These are phyloP conservation scores for Typhlomys cinereus DNA, from an alignment of 2,113 vertebrate genomes.

Conservation along the genomic window DNA sequence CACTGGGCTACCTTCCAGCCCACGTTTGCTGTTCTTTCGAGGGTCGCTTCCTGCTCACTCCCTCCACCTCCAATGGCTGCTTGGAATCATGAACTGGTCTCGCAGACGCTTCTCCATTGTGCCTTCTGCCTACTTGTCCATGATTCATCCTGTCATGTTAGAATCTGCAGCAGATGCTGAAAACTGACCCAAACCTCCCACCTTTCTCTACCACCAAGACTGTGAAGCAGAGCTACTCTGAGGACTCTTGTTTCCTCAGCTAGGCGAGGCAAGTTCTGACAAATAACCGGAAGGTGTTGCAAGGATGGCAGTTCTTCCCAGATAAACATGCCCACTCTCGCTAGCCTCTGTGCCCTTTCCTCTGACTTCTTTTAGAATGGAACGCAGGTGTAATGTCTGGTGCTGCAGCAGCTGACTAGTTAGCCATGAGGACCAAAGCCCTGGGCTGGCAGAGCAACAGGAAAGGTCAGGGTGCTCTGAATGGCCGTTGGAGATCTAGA, in stretches of 20 bases:
- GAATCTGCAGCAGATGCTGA: not conserved
- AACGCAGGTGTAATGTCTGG: not conserved
- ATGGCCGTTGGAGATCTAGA: not conserved
- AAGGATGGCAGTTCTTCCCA: not conserved
- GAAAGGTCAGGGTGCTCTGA: not conserved
- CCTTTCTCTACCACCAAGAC: not conserved
- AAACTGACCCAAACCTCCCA: not conserved
- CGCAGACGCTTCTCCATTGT: not conserved
- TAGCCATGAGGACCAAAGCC: not conserved
- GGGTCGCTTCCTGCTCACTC: not conserved
- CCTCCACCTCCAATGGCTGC: not conserved
- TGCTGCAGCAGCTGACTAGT: not conserved
- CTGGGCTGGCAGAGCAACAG: not conserved
- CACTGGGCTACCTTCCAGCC: not conserved
- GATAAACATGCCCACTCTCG: not conserved
- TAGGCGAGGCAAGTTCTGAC: not conserved
- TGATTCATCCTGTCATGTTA: not conserved
- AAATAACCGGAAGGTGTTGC: not conserved
- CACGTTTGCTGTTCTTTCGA: not conserved
- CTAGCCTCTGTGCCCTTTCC: not conserved
- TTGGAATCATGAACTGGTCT: not conserved
- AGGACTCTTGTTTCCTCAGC: not conserved
- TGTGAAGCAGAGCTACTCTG: slow-evolving; percentile 15
- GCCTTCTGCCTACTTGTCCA: not conserved
- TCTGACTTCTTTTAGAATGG: not conserved